phyloP scores from a whole-genome alignment of 2,113 vertebrate genomes.

The Cyrtonyx montezumae region DNA sequence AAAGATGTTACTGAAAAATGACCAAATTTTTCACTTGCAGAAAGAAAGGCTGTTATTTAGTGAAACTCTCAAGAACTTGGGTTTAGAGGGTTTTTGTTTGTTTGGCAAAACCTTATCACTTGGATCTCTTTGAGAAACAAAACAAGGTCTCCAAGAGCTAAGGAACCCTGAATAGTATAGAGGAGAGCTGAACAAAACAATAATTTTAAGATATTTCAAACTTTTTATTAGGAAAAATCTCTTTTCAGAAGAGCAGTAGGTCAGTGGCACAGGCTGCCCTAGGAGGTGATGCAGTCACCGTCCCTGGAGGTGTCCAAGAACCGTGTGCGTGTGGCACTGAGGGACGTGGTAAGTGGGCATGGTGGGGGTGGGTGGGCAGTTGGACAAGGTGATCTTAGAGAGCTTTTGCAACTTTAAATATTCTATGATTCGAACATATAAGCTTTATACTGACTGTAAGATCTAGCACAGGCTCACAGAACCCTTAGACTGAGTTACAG shows the following conservation, averaged over 20 bases:
- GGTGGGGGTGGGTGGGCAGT: no score
- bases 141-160: background rate
- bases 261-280: no score
- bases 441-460: background rate
- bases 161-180: background rate
- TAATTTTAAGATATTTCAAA: background rate
- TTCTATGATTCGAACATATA: background rate
- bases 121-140: background rate
- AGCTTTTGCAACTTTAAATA: no score
- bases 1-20: background rate
- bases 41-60: background rate
- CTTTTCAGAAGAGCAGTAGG: no score
- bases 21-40: background rate
- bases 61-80: background rate
- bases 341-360: no score
- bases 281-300: no score
- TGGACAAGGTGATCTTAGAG: no score
- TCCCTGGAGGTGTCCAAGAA: no score
- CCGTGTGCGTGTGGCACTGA: no score
- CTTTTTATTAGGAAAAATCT: no score
- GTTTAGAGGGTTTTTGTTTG: background rate
- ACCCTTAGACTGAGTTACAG: background rate
- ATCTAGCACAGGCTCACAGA: rapidly evolving
- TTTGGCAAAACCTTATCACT: background rate
- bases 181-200: background rate